Evolutionary conservation across 2,888 invertebrate species (phyloP).

Genomic region (Andrena haemorrhoa): DNA sequence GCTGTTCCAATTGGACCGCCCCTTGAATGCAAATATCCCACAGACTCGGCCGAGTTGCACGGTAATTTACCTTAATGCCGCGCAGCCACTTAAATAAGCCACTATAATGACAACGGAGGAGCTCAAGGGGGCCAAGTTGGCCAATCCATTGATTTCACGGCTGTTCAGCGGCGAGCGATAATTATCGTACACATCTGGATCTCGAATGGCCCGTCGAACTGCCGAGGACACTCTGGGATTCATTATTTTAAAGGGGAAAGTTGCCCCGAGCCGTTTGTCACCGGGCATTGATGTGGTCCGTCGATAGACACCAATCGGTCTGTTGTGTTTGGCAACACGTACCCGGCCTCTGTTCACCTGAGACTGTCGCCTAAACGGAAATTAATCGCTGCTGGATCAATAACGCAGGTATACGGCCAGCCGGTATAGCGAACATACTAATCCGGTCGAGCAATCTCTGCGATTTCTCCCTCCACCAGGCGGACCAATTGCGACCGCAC

Average conservation of each 20-base stretch:
- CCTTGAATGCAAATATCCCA: conserved; percentile 74
- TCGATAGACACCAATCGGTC: conserved; percentile 10
- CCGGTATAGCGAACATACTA: conserved; percentile 71
- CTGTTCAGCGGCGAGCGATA: conserved; percentile 3
- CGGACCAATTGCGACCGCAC: conserved; percentile 73
- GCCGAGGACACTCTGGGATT: not conserved
- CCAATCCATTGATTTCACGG: conserved; percentile 36
- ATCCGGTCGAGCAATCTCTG: conserved; percentile 76
- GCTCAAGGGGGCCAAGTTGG: conserved; percentile 3
- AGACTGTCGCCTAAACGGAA: conserved; percentile 72
- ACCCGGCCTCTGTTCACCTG: conserved; percentile 58
- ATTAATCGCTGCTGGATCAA: conserved; percentile 77
- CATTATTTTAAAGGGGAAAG: not conserved
- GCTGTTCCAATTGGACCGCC: conserved; percentile 51
- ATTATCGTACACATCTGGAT: conserved; percentile 27
- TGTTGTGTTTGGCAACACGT: conserved; percentile 51
- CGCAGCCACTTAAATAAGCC: conserved; percentile 65
- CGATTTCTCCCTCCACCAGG: conserved; percentile 54
- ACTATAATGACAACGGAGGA: conserved; percentile 56
- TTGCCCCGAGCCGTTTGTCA: not conserved
- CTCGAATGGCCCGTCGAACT: not conserved
- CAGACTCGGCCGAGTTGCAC: conserved; percentile 69
- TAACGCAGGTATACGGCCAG: conserved; percentile 63
- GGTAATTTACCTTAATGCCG: conserved; percentile 74
- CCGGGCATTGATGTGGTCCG: not conserved